Evolutionary conservation across 1,140 invertebrate species (phyloP), one percentile per base, ranked within the genome.

Genomic region (Triops cancriformis): DNA sequence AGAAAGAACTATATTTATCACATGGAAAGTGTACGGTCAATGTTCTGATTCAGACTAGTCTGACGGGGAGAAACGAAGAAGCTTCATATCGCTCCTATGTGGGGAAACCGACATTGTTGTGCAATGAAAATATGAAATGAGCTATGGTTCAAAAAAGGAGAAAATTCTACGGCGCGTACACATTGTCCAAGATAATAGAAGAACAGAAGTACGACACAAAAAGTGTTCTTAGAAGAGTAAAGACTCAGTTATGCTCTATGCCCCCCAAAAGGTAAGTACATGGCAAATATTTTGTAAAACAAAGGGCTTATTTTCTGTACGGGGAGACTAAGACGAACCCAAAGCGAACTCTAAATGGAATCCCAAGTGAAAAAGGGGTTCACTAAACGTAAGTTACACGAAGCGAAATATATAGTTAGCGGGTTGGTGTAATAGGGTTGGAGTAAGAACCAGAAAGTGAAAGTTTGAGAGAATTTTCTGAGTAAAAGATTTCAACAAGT

Each of bases 361-460:
- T n/a, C 9, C 23, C 14, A 64, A 64, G 14, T 14, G n/a, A 64
- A 64, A 64, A 9, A 64, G 23, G 5, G 23, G 51, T 23, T n/a
- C 51, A 64, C 51, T 64, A 12, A 18, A 64, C 14, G 14, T 64
- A 23, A 23, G 51, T 18, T 64, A 4, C n/a, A 64, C 51, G 18
- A n/a, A 64, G 14, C 51, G 14, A 64, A 64, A 64, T n/a, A 64
- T 23, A 23, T 64, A 6, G 51, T 64, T 64, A 37, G 51, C 14
- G 18, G 51, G 51, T 64, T 64, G 51, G 51, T 23, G 14, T 64
- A 23, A 64, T 23, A 64, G 51, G 51, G 51, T 64, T 18, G 9
- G 23, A 64, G 51, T 1, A 64, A n/a, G 42, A 75, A 75, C 11
- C 27, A 27, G 74, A 75, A 42, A 45, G 45, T 45, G 74, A 75